These are phyloP conservation scores for Mastomys coucha DNA, from an alignment of 2,113 vertebrate genomes.

Conservation along the genomic window DNA sequence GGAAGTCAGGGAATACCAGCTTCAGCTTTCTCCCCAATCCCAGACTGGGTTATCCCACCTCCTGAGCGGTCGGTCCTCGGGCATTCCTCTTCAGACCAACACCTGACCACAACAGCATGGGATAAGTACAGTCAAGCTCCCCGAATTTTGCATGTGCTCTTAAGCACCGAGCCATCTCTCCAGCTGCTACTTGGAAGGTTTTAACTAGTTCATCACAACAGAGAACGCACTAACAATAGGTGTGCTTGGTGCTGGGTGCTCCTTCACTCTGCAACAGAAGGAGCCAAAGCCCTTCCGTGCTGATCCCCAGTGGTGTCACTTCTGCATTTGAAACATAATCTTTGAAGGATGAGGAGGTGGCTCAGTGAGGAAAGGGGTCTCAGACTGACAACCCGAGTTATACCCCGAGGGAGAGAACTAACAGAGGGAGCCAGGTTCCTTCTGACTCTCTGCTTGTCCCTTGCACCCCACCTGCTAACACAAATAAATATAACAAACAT, in stretches of 20 bases:
- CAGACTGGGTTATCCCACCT: too few relatives aligned
- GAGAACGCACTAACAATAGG: neutral
- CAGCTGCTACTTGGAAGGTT: neutral
- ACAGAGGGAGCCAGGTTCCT: neutral
- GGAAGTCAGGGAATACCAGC: too few relatives aligned
- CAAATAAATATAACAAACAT: neutral
- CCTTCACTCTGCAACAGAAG: neutral
- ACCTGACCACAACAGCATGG: too few relatives aligned
- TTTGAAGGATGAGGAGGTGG: neutral
- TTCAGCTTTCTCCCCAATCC: too few relatives aligned
- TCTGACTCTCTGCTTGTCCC: neutral
- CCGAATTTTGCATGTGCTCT: too few relatives aligned
- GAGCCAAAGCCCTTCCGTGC: fast-evolving
- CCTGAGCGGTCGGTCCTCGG: too few relatives aligned
- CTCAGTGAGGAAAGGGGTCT: neutral
- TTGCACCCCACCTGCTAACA: neutral
- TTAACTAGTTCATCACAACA: neutral
- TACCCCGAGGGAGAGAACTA: neutral
- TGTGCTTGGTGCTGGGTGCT: neutral
- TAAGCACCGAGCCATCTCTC: neutral
- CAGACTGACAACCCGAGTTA: neutral
- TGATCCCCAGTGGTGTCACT: neutral
- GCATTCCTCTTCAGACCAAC: too few relatives aligned
- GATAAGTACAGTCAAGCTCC: too few relatives aligned
- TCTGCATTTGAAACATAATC: neutral